Evolutionary conservation across 2,797 vertebrate species (phyloP).

Genomic region (Loriculus beryllinus): DNA sequence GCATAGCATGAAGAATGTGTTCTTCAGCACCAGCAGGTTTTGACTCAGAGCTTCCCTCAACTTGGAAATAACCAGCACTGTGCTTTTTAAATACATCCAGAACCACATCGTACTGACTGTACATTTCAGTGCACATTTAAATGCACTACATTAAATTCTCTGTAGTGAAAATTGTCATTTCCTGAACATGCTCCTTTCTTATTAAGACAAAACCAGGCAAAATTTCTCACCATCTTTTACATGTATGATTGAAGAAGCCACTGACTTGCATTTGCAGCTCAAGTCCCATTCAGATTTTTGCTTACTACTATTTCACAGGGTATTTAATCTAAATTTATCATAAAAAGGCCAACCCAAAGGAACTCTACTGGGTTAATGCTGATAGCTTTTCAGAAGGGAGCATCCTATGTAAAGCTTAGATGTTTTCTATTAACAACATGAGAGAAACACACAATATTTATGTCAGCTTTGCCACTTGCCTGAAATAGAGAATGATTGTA

Average conservation of each 20-base stretch:
- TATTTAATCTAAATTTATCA: background rate
- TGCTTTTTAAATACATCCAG: background rate
- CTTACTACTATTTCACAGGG: background rate
- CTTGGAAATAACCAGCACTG: background rate
- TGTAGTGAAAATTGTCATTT: background rate
- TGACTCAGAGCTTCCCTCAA: background rate
- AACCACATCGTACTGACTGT: background rate
- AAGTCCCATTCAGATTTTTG: background rate
- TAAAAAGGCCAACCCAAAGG: background rate
- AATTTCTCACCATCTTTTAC: background rate
- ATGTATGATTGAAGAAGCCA: conserved; percentile 1
- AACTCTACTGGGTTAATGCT: background rate
- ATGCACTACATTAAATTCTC: background rate
- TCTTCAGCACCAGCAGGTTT: background rate
- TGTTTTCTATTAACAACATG: background rate
- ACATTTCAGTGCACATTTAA: background rate
- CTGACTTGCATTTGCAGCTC: background rate
- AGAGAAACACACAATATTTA: background rate
- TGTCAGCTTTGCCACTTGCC: background rate
- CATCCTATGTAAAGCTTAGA: background rate
- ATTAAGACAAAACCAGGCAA: background rate
- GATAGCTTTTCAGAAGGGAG: background rate
- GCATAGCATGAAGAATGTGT: background rate
- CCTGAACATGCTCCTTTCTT: background rate
- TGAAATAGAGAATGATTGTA: background rate